Evolutionary conservation across 1,140 invertebrate genomes (phyloP).

Genomic region (Hycleus cichorii): DNA sequence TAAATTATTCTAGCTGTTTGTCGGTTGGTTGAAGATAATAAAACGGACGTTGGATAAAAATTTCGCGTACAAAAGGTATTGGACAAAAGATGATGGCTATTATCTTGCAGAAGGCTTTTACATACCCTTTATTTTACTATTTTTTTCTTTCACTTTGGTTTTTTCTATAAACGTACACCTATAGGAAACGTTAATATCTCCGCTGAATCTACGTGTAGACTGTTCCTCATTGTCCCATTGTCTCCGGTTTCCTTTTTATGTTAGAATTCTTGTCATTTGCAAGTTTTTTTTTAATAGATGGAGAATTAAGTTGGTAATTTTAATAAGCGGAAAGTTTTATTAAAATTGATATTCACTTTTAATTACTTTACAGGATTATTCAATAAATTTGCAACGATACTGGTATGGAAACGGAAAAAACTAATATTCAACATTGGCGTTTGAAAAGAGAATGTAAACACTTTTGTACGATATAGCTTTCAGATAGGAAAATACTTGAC

Average conservation of each 20-base stretch:
- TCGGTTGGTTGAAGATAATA: conserved; percentile 8
- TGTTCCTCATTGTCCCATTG: conserved; percentile 12
- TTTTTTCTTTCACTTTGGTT: background rate
- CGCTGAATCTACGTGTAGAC: conserved; percentile 1
- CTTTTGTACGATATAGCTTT: no score
- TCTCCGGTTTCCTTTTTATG: conserved; percentile 15
- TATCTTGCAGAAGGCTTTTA: conserved; percentile 6
- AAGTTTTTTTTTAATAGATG: background rate
- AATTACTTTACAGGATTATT: no score
- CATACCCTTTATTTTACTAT: background rate
- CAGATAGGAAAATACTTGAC: no score
- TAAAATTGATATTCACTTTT: no score
- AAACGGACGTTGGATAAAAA: conserved; percentile 14
- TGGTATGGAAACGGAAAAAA: no score
- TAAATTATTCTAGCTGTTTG: background rate
- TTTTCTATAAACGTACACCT: conserved; percentile 4
- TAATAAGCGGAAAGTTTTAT: no score
- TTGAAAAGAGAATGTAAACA: no score
- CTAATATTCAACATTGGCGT: no score
- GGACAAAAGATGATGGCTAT: conserved; percentile 12
- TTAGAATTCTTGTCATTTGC: conserved; percentile 7
- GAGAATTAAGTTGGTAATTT: no score
- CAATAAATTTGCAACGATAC: no score
- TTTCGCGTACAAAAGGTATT: conserved; percentile 8
- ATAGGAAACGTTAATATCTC: conserved; percentile 7